These are phyloP conservation scores for Epistrophe grossulariae DNA, from an alignment of 2,888 invertebrate species.

Conservation along the genomic window DNA sequence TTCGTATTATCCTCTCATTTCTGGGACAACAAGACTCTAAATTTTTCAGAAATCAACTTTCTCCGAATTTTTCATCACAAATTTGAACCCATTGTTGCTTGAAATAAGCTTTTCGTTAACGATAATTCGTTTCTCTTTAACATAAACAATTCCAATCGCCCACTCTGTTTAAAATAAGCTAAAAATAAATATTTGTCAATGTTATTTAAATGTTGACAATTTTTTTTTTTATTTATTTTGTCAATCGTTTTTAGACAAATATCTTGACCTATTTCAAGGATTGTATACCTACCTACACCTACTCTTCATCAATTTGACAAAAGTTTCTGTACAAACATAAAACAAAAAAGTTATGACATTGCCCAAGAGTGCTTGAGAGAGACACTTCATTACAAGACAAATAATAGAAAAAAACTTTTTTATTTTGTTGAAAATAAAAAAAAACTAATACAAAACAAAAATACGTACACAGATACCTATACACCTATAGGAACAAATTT, in stretches of 20 bases:
- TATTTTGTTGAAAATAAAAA: slow-evolving; percentile 27
- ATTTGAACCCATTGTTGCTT: too few species aligned
- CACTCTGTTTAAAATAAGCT: not conserved
- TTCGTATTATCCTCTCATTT: too few species aligned
- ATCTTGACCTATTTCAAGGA: not conserved
- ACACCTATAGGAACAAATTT: not conserved
- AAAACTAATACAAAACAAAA: slow-evolving; percentile 8
- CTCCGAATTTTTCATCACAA: too few species aligned
- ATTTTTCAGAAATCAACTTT: too few species aligned
- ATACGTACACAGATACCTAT: not conserved
- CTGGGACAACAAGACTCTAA: too few species aligned
- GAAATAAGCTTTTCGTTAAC: too few species aligned
- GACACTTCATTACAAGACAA: slow-evolving; percentile 23
- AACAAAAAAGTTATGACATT: slow-evolving; percentile 14
- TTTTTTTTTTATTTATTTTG: not conserved
- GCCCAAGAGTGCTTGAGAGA: not conserved
- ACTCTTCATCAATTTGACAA: slow-evolving; percentile 5
- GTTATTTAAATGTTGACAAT: not conserved
- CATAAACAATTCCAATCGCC: too few species aligned
- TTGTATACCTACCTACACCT: not conserved
- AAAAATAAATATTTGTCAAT: not conserved
- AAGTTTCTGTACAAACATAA: not conserved
- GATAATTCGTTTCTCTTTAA: too few species aligned
- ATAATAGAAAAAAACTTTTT: slow-evolving; percentile 44
- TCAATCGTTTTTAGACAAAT: not conserved